Percentiles rank a stretch among this genome's conserved stretches.
Evolutionary conservation across 2,888 invertebrate species (phyloP).

Genomic region (Dynastes grantii): DNA sequence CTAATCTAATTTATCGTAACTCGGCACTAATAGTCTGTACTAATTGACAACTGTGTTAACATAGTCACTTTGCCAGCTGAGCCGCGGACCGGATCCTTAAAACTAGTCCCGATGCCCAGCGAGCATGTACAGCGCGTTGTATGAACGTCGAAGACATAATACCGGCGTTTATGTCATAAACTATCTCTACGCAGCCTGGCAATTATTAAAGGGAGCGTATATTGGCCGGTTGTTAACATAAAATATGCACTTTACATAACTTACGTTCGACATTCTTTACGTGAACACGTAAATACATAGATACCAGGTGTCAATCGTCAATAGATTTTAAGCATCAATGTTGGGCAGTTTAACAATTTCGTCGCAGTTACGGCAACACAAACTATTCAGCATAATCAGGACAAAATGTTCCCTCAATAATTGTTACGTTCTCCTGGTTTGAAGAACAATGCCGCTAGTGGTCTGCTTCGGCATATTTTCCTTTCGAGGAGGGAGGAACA

Average conservation of each 20-base stretch:
- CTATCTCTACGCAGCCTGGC: slow-evolving; percentile 47
- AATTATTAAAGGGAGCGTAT: slow-evolving; percentile 54
- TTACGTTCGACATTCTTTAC: slow-evolving; percentile 54
- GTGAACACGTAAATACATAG: slow-evolving; percentile 6
- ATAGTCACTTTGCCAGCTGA: slow-evolving; percentile 34
- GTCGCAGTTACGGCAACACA: no score
- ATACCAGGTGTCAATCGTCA: no score
- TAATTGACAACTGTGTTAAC: slow-evolving; percentile 58
- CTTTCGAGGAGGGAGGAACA: no score
- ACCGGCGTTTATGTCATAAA: slow-evolving; percentile 53
- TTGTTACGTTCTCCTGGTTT: no score
- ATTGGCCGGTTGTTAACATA: slow-evolving; percentile 53
- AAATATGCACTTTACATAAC: slow-evolving; percentile 54
- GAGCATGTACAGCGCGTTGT: slow-evolving; percentile 42
- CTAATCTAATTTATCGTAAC: slow-evolving; percentile 58
- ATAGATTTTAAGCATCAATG: background rate
- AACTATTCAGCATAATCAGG: no score
- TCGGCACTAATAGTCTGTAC: slow-evolving; percentile 55
- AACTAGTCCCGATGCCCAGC: slow-evolving; percentile 53
- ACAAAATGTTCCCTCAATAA: no score
- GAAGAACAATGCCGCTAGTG: no score
- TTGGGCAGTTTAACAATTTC: no score
- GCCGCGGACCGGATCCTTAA: slow-evolving; percentile 32
- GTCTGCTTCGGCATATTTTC: no score
- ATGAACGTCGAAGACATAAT: background rate